phyloP scores from a whole-genome alignment of 2,113 vertebrate species.

The Dipodomys spectabilis region DNA sequence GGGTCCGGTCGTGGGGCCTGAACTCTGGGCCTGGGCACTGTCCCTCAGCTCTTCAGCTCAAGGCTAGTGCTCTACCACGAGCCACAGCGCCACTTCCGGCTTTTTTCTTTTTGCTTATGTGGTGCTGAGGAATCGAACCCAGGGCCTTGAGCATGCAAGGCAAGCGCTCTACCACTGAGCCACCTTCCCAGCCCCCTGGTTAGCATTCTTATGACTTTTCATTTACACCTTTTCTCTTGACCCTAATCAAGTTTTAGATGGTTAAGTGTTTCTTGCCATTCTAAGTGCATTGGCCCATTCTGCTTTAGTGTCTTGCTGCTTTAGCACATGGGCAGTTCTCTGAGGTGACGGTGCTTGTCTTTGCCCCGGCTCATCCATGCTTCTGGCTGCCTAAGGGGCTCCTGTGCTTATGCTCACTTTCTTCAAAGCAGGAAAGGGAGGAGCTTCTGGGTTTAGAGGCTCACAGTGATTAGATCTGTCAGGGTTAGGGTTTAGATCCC shows the following conservation, averaged over 20 bases:
- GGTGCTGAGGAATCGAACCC: no score
- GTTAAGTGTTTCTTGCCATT: background rate
- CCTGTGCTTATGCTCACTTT: conserved; percentile 47
- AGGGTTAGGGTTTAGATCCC: background rate
- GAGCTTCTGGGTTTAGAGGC: background rate
- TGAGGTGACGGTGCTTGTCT: no score
- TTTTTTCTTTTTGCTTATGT: no score
- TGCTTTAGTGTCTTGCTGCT: conserved; percentile 25
- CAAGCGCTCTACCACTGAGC: no score
- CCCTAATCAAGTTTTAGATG: background rate
- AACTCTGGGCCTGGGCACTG: no score
- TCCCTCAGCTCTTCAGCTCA: no score
- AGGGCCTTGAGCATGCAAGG: no score
- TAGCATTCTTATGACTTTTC: background rate
- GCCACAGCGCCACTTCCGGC: no score
- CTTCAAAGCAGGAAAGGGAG: background rate
- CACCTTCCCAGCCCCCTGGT: no score
- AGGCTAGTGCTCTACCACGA: no score
- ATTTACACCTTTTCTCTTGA: conserved; percentile 22
- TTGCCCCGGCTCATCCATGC: background rate
- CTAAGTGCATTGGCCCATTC: background rate
- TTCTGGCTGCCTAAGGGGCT: conserved; percentile 71
- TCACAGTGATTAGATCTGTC: background rate
- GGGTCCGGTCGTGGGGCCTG: no score
- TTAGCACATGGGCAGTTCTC: no score